Conservation (phyloP, 2,797 vertebrate genomes). For the Falco novaeseelandiae region DNA sequence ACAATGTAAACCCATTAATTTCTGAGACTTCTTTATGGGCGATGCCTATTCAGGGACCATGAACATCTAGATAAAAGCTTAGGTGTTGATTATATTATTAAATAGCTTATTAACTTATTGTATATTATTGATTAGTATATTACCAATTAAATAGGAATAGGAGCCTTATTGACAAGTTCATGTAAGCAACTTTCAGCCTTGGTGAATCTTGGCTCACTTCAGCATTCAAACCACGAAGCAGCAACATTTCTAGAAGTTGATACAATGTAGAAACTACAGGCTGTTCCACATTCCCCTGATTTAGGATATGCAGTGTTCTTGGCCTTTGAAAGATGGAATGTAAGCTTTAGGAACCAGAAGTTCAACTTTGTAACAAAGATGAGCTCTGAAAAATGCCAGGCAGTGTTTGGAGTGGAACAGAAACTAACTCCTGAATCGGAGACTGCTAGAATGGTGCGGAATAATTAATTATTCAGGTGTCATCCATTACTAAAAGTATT, state of each 20-base stretch:
- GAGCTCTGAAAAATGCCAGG: not conserved
- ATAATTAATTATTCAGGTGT: constrained; percentile 61
- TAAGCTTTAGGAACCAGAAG: not conserved
- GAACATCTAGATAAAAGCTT: not conserved
- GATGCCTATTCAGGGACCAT: not conserved
- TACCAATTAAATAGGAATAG: not conserved
- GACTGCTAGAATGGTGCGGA: not conserved
- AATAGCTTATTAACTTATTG: not conserved
- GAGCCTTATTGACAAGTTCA: not conserved
- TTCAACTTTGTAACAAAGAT: not conserved
- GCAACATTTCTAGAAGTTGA: not conserved
- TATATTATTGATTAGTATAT: not conserved
- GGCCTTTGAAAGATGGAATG: not conserved
- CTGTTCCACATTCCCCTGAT: not conserved
- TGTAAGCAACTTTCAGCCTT: not conserved
- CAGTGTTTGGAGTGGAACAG: not conserved
- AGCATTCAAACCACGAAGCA: not conserved
- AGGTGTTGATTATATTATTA: not conserved
- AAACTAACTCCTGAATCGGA: not conserved
- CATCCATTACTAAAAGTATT: constrained; percentile 46
- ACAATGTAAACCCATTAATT: not conserved
- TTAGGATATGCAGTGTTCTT: not conserved
- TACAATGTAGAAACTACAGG: not conserved
- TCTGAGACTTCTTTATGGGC: not conserved
- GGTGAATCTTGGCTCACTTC: not conserved